These are phyloP conservation scores for Archips crataeganus DNA, from an alignment of 2,888 invertebrate genomes.

Conservation along the genomic window DNA sequence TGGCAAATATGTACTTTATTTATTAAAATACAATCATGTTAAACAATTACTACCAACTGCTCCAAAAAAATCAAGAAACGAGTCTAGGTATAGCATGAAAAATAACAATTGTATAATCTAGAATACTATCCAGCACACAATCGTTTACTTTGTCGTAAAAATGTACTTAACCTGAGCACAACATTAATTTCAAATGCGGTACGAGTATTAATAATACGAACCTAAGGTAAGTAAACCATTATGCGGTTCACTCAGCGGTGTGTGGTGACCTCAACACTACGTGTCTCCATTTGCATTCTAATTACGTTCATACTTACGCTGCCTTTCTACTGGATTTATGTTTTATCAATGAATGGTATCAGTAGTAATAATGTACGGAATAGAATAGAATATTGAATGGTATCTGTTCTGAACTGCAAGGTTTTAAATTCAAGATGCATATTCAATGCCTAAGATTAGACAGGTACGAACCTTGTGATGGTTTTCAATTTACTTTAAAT, in stretches of 20 bases:
- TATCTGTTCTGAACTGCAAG: neutral
- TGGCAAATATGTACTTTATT: neutral
- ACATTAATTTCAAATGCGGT: neutral
- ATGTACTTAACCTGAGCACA: neutral
- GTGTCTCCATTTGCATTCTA: conserved; percentile 27
- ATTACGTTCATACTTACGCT: conserved; percentile 14
- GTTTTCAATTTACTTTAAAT: too few species aligned
- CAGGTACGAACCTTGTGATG: too few species aligned
- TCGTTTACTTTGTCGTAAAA: neutral
- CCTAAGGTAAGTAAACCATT: conserved; percentile 30
- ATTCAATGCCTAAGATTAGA: too few species aligned
- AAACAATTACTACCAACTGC: too few species aligned
- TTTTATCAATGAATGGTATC: conserved; percentile 8
- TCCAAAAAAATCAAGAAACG: too few species aligned
- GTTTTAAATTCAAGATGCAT: neutral
- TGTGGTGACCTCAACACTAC: conserved; percentile 20
- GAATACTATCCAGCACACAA: neutral
- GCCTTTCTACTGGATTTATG: neutral
- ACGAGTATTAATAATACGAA: neutral
- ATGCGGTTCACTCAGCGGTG: conserved; percentile 28
- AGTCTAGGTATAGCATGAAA: too few species aligned
- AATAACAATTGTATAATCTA: too few species aligned
- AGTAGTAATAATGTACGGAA: neutral
- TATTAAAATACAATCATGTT: too few species aligned
- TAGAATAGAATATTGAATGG: neutral